These are phyloP conservation scores for Scopus umbretta DNA, from an alignment of 2,113 vertebrate genomes.

Conservation along the genomic window DNA sequence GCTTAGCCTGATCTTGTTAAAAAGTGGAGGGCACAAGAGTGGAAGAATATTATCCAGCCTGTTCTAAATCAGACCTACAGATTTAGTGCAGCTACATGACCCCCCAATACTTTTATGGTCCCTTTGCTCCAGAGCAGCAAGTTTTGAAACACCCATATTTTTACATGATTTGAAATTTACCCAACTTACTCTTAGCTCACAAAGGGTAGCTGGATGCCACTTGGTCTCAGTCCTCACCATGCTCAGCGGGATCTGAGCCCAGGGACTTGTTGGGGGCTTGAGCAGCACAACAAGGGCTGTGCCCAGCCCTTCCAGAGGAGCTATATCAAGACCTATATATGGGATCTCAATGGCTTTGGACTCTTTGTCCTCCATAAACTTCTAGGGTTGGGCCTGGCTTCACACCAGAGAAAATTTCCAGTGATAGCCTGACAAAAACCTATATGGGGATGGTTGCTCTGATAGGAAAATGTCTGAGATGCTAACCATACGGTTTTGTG, in stretches of 20 bases:
- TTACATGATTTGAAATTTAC: not conserved
- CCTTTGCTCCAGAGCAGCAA: not conserved
- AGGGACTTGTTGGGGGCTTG: not conserved
- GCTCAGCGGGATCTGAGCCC: not conserved
- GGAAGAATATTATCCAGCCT: not conserved
- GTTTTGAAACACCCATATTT: not conserved
- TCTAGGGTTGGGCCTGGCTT: not conserved
- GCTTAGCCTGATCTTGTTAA: not conserved
- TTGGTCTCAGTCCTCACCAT: not conserved
- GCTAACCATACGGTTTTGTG: not conserved
- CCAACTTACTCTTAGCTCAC: not conserved
- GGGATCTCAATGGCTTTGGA: not conserved
- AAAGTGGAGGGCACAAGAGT: not conserved
- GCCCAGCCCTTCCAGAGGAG: not conserved
- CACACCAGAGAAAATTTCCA: not conserved
- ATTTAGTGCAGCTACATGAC: not conserved
- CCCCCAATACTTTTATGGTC: not conserved
- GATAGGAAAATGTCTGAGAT: not conserved
- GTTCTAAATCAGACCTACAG: not conserved
- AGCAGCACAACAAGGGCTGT: not conserved
- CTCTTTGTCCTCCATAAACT: not conserved
- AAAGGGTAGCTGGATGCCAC: not conserved
- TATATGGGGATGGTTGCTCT: not conserved
- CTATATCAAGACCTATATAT: not conserved
- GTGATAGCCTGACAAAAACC: not conserved